Evolutionary conservation across 2,888 invertebrate genomes (phyloP).

Genomic region (Lagria hirta): DNA sequence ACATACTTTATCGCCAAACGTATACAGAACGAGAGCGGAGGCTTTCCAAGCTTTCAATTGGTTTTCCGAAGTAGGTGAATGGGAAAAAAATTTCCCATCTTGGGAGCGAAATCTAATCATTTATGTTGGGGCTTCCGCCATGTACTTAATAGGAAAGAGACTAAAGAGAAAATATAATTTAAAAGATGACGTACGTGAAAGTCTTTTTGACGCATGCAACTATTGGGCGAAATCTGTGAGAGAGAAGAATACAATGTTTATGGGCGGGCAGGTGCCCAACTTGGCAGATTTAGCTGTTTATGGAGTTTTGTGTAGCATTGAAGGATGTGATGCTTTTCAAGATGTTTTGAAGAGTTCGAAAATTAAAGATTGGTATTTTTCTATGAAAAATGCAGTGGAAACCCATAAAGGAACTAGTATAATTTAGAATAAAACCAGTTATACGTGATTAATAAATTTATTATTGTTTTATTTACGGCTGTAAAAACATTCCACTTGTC

Average conservation of each 20-base stretch:
- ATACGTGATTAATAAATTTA: neutral
- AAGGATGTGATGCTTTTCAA: constrained; percentile 87
- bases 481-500: constrained; percentile 9
- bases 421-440: neutral
- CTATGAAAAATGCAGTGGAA: constrained; percentile 67
- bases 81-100: constrained; percentile 83
- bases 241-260: constrained; percentile 70
- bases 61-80: constrained; percentile 91
- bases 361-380: constrained; percentile 76
- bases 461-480: constrained; percentile 2
- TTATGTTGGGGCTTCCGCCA: constrained; percentile 89
- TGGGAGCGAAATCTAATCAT: constrained; percentile 88
- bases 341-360: constrained; percentile 75
- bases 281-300: constrained; percentile 91
- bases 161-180: constrained; percentile 85
- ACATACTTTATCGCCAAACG: constrained; percentile 94
- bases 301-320: constrained; percentile 88
- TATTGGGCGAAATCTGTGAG: constrained; percentile 75
- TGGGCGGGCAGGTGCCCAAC: constrained; percentile 87
- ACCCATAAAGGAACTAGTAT: constrained; percentile 61
- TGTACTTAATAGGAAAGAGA: constrained; percentile 89
- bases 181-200: constrained; percentile 83
- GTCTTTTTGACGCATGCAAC: constrained; percentile 86
- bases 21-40: constrained; percentile 84
- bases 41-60: constrained; percentile 89